These are phyloP conservation scores for Ennomos fuscantarius DNA, from an alignment of 2,888 invertebrate species.

Conservation along the genomic window DNA sequence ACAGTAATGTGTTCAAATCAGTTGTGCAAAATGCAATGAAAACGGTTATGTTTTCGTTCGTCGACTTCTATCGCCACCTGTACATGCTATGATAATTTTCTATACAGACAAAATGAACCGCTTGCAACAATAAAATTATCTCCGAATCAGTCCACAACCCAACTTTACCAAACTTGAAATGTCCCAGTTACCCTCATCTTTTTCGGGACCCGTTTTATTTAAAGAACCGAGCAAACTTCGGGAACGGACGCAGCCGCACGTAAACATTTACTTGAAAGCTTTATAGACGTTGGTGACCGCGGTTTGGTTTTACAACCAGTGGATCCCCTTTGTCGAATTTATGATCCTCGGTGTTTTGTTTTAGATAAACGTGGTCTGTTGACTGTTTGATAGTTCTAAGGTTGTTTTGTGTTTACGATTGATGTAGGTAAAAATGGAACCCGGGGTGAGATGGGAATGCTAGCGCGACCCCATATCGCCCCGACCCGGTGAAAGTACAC, in stretches of 20 bases:
- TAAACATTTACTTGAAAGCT: slow-evolving; percentile 79
- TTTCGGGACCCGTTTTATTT: slow-evolving; percentile 66
- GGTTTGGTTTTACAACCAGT: slow-evolving; percentile 62
- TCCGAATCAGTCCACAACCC: slow-evolving; percentile 26
- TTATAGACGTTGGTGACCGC: slow-evolving; percentile 78
- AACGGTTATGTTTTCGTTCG: no score
- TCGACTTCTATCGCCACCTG: no score
- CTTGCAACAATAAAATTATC: slow-evolving; percentile 32
- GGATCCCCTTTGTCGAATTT: slow-evolving; percentile 47
- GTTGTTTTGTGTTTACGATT: slow-evolving; percentile 3
- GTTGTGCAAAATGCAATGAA: no score
- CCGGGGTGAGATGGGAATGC: not conserved
- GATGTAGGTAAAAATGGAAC: not conserved
- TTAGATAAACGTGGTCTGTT: slow-evolving; percentile 33
- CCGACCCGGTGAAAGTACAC: no score
- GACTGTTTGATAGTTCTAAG: slow-evolving; percentile 23
- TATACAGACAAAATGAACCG: not conserved
- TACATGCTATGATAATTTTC: no score
- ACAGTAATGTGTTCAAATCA: no score
- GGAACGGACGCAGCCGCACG: slow-evolving; percentile 65
- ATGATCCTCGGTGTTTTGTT: slow-evolving; percentile 46
- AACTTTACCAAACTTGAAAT: slow-evolving; percentile 34
- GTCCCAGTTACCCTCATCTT: slow-evolving; percentile 59
- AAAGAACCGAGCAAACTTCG: slow-evolving; percentile 69
- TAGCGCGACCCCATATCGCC: no score